Evolutionary conservation across 1,140 invertebrate genomes (phyloP), one percentile per base, ranked within the genome.

Genomic region (Leptinotarsa defecta): DNA sequence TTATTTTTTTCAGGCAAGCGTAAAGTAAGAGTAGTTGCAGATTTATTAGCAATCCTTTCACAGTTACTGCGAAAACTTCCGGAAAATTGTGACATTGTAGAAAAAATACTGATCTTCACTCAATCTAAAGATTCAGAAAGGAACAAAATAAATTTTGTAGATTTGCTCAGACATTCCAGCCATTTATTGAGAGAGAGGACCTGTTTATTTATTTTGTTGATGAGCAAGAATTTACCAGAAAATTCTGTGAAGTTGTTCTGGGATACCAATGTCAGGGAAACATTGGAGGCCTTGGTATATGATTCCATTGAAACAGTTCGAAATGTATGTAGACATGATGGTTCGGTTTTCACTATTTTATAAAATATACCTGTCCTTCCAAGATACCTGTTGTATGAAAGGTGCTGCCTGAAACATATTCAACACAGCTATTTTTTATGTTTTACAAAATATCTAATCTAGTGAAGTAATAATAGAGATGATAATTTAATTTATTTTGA

Each of bases 61-160:
- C 92, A 92, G 15, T 88, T 95, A n/a, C 81, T 95, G 8, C 89
- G 93, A 76, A 90, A 90, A 69, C 84, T 92, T 8, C 92, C 94
- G 0, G 92, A 94, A 81, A 93, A 94, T 82, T 89, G 89, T 0
- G 91, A 91, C 73, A 87, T 95, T 1, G 90, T 95, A 0, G 92
- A 94, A 80, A 90, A 90, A 78, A 90, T 95, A 73, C 52, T 57
- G 15, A 82, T 94, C 1, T 89, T 91, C 63, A 86, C 87, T 73
- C 74, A 86, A 4, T 84, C 84, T 3, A 75, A 78, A 57, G 48
- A 78, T 27, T 6, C 22, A 52, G 62, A 68, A 64, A 64, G 68
- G 52, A 78, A 78, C 79, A 80, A 81, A 6, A 87, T 92, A 20
- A 88, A 90, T 74, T 86, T 94, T 62, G 83, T 87, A 13, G 85